Conservation (phyloP, 2,797 vertebrate genomes). For the Notoglanidium macrostoma region DNA sequence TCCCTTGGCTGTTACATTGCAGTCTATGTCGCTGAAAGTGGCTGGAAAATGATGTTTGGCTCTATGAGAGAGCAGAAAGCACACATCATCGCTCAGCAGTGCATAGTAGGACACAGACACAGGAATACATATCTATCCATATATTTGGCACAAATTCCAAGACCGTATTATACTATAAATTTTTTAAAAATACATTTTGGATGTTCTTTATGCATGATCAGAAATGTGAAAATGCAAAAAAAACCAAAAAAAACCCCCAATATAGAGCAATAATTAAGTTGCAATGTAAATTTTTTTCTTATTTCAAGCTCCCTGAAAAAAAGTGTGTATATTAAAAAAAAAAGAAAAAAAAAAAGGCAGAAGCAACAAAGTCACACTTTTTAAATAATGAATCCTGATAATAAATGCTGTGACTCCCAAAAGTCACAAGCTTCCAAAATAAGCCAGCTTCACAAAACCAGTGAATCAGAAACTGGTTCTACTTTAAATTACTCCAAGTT, state of each 20-base stretch:
- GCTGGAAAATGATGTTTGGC: neutral
- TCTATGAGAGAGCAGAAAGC: neutral
- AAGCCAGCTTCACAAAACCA: neutral
- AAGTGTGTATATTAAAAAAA: neutral
- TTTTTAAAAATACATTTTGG: neutral
- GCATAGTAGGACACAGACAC: neutral
- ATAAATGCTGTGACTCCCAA: neutral
- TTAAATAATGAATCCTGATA: neutral
- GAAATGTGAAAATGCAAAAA: neutral
- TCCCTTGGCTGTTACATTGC: slow-evolving; percentile 22
- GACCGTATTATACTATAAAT: neutral
- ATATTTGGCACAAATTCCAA: neutral
- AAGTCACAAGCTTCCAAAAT: neutral
- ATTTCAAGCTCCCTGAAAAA: neutral
- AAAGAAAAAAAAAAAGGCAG: neutral
- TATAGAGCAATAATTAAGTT: neutral
- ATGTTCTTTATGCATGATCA: neutral
- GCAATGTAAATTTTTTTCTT: neutral
- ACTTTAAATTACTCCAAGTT: too few relatives aligned
- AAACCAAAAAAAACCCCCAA: neutral
- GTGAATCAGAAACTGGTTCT: neutral
- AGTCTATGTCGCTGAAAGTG: neutral
- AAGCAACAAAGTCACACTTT: neutral
- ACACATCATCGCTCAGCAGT: neutral
- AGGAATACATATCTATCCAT: neutral